phyloP scores from a whole-genome alignment of 2,113 vertebrate genomes.

The Oreochromis aureus region DNA sequence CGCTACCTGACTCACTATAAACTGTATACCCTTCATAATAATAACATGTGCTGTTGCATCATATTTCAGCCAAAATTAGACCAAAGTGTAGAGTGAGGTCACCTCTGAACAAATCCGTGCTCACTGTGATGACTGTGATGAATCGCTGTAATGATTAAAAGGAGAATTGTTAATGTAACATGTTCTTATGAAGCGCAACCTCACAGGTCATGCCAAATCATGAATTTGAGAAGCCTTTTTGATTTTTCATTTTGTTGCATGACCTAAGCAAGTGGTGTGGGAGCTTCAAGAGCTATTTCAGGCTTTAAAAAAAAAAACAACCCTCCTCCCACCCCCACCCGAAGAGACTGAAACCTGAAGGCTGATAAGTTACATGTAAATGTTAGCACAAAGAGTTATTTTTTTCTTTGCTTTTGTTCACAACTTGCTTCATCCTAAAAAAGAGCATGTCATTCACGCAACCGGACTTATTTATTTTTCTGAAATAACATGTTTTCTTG shows the following conservation, averaged over 20 bases:
- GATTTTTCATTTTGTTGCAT: not conserved
- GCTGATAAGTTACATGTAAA: not conserved
- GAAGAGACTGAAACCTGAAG: not conserved
- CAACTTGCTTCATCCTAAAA: constrained; percentile 12
- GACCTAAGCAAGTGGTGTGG: not conserved
- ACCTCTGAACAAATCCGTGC: constrained; percentile 15
- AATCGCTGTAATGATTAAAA: not conserved
- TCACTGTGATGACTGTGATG: constrained; percentile 1
- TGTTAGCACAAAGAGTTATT: not conserved
- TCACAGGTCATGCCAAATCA: not conserved
- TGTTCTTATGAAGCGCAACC: not conserved
- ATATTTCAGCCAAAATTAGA: constrained; percentile 46
- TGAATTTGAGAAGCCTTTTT: not conserved
- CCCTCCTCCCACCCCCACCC: not conserved
- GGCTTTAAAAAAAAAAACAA: fast-evolving
- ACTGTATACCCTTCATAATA: constrained; percentile 70
- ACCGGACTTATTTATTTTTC: constrained; percentile 70
- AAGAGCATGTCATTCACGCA: constrained; percentile 14
- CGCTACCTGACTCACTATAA: constrained; percentile 76
- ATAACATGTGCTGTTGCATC: constrained; percentile 54
- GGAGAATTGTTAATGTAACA: not conserved
- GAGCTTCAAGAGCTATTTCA: not conserved
- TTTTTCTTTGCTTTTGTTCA: not conserved
- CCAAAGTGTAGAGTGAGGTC: not conserved
- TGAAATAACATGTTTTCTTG: constrained; percentile 35